Evolutionary conservation across 1,140 invertebrate genomes (phyloP).

Genomic region (Philopotamus ludificatus): DNA sequence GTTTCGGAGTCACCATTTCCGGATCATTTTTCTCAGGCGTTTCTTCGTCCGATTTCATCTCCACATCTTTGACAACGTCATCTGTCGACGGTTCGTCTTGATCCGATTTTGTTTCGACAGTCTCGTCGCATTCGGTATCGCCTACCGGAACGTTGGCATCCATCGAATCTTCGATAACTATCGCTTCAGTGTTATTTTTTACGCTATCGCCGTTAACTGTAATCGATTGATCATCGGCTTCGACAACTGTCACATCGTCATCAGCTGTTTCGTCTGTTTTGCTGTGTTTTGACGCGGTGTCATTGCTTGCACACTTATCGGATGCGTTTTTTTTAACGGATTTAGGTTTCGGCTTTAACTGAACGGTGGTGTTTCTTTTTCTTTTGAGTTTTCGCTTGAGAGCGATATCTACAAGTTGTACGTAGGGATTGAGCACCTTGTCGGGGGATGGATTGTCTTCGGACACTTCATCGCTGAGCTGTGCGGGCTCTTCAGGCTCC

Average conservation of each 20-base stretch:
- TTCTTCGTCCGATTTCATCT: background rate
- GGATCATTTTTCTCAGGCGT: background rate
- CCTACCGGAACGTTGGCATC: background rate
- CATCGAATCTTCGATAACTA: background rate
- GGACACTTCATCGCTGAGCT: background rate
- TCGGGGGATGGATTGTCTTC: background rate
- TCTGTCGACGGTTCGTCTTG: background rate
- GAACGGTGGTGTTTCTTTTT: background rate
- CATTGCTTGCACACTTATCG: background rate
- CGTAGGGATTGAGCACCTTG: slow-evolving; percentile 24
- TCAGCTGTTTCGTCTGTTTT: too few species aligned
- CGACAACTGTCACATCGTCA: too few species aligned
- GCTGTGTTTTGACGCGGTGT: slow-evolving; percentile 10
- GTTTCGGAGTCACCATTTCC: background rate
- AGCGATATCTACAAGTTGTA: slow-evolving; percentile 26
- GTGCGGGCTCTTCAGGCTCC: background rate
- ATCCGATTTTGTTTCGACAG: background rate
- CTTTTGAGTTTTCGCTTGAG: slow-evolving; percentile 34
- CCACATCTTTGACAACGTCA: background rate
- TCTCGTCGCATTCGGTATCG: background rate
- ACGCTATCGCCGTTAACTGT: background rate
- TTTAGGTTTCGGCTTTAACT: slow-evolving; percentile 10
- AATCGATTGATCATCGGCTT: too few species aligned
- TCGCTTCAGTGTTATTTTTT: background rate
- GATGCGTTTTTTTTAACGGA: slow-evolving; percentile 14